Base-by-base conservation (phyloP, 2,797 vertebrate genomes). In the Leuciscus waleckii region DNA sequence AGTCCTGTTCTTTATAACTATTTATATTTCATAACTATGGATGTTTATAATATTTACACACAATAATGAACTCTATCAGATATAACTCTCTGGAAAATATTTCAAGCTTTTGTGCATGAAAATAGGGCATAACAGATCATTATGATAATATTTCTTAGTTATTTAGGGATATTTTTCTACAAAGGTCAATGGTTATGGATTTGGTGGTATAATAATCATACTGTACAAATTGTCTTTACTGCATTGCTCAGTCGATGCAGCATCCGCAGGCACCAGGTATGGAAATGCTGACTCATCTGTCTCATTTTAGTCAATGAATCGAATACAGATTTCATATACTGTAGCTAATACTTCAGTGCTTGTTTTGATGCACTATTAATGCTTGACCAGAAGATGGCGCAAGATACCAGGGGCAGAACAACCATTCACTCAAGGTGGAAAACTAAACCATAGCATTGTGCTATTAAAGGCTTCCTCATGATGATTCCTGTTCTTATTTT, bases 1-100 rank as follows among this genome's bases (percentile, higher is more conserved):
- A 89, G 86, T 89, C 86, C 88, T 78, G 86, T 65, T 61, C 74
- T 74, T 75, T 37, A 71, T 82, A 51, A 63, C 58, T 58, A 68
- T 69, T 58, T 5, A 10, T 74, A 23, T 75, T 29, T 83, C 11
- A 32, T 46, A 41, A 61, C 13, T 14, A 16, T 49, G 0, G 29
- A 67, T 67, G 16, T 51, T 51, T n/a, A 49, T 10, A 67, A 61
- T 68, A 81, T 81, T 84, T 81, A 81, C 54, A 63, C 29, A 61
- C 69, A 68, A 67, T 51, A 67, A 79, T 54, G 21, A 81, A 58
- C 37, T 68, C 76, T 39, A 79, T 58, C 4, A 65, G 19, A 73
- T 80, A 83, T 26, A 61, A 56, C 49, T 76, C 39, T 84, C 77
- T 70, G 58, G 23, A 68, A 84, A 84, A 56, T 70, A 75, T 74